phyloP scores from a whole-genome alignment of 2,113 vertebrate species.

The Lycocorax pyrrhopterus region DNA sequence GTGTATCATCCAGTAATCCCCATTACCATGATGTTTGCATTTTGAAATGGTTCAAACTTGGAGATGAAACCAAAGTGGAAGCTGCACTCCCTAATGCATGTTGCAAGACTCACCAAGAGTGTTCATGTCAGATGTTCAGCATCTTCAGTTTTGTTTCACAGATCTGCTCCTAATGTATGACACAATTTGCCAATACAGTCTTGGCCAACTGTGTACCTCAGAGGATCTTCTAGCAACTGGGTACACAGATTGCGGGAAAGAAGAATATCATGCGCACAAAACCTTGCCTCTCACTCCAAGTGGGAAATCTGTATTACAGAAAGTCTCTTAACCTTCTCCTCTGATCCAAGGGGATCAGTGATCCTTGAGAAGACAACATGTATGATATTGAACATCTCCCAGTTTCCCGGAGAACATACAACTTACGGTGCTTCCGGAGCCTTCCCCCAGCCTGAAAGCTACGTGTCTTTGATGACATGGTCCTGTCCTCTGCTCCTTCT shows the following conservation, averaged over 20 bases:
- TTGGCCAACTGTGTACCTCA: neutral
- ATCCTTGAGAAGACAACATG: neutral
- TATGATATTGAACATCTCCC: neutral
- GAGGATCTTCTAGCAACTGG: neutral
- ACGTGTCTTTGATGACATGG: neutral
- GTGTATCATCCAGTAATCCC: neutral
- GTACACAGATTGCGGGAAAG: neutral
- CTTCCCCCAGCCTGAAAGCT: neutral
- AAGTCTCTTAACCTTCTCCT: neutral
- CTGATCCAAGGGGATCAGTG: neutral
- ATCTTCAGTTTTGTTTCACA: neutral
- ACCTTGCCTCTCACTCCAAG: neutral
- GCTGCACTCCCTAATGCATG: rapidly evolving
- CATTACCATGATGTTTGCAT: neutral
- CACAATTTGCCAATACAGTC: neutral
- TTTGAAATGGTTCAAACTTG: neutral
- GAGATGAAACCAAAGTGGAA: neutral
- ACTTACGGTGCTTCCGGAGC: rapidly evolving
- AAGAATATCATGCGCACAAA: neutral
- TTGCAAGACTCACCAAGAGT: neutral
- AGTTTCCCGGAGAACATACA: neutral
- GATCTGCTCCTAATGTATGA: neutral
- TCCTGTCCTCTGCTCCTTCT: neutral
- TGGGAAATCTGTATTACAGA: neutral
- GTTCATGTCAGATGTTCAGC: neutral